Base-by-base conservation (phyloP, 2,888 invertebrate genomes). In the Phaedon cochleariae region DNA sequence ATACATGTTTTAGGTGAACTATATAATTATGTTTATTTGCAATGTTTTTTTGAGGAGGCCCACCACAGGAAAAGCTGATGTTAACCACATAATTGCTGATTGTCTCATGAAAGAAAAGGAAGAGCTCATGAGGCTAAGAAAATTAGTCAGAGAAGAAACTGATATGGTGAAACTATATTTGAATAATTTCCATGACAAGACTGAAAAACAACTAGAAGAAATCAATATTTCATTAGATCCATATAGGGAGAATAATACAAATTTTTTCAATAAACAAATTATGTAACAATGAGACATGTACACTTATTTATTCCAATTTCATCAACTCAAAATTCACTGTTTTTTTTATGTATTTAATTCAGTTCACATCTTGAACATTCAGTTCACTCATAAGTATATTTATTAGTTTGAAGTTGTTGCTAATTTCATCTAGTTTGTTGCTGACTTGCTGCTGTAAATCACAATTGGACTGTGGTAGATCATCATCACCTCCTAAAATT, bases 31-130 rank as follows among this genome's bases (percentile, higher is more conserved):
- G 29, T 21, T n/a, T 4, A 15, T 58, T 21, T 52, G 9, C 15
- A 48, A 34, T 37, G 17, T 34, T 53, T 1, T 15, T 53, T 59
- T 51, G 21, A 69, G 69, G 69, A 60, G 69, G 34, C 69, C 69
- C 9, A 49, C 17, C 1, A 64, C 66, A 10, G 69, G 69, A 18
- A 53, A 66, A 31, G 66, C 59, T 37, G 62, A 65, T 49, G 12
- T 64, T 10, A 65, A 59, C 17, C 59, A 66, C 18, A 17, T 69
- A 26, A 48, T 60, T 37, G 64, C 55, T 3, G 34, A 46, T 2
- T 37, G 41, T 10, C 53, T 69, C 12, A 15, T 52, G 12, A 52
- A 64, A 18, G 59, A 41, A 45, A 69, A 64, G 46, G 49, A 46
- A 17, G 48, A 49, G 37, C 37, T 69, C 21, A 49, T 49, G 12